Evolutionary conservation across 2,888 invertebrate species (phyloP).

Genomic region (Stomorhina lunata): DNA sequence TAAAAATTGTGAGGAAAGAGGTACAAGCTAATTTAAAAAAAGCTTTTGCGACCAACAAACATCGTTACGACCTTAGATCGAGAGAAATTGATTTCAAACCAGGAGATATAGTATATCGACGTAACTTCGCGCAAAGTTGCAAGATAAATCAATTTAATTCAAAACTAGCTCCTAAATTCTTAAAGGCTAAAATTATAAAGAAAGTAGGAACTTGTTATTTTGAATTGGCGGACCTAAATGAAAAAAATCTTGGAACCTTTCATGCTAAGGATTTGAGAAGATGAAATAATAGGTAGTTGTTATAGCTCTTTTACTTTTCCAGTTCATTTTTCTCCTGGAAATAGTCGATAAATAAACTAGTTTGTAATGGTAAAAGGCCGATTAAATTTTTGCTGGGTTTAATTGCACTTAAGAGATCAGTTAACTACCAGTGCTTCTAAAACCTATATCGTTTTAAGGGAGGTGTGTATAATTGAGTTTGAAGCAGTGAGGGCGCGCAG

Average conservation of each 20-base stretch:
- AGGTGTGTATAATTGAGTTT: no score
- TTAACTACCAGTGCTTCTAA: no score
- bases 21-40: not conserved
- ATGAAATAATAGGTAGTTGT: not conserved
- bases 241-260: not conserved
- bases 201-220: conserved; percentile 5
- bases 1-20: not conserved
- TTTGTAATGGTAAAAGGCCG: no score
- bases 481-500: no score
- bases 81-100: not conserved
- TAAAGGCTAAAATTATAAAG: not conserved
- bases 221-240: not conserved
- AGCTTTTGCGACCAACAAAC: not conserved
- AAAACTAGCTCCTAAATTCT: conserved; percentile 28
- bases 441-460: no score
- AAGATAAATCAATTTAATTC: conserved; percentile 26
- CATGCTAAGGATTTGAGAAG: not conserved
- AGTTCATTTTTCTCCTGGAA: no score
- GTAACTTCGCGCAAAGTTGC: conserved; percentile 27
- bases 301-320: no score
- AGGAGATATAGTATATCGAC: conserved; percentile 25
- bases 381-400: no score
- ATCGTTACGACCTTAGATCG: not conserved
- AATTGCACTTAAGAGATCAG: no score
- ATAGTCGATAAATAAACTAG: no score